Base-by-base conservation (phyloP, 64 coral and sea anemone species). In the Stichodactyla helianthus region DNA sequence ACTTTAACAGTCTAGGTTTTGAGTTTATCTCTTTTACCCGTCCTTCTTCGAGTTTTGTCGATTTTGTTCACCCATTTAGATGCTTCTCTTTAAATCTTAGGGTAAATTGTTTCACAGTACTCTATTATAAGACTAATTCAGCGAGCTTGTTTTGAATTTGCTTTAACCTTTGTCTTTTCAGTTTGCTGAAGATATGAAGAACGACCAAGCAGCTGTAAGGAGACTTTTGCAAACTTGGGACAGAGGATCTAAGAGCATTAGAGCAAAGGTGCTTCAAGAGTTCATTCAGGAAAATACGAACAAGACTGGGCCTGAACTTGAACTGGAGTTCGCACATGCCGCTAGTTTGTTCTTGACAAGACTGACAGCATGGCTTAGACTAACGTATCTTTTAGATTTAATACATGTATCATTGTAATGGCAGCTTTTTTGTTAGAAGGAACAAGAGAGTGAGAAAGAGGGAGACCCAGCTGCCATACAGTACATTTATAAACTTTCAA, bases 271-370 rank as follows among this genome's bases (percentile, higher is more conserved):
- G 84, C 91, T 99, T 11, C 89, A 99, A 58, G 97, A 99, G 19
- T 99, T 99, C 79, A 90, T 99, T 50, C 31, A 65, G 20, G 52
- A 83, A 60, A 95, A 99, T 51, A 93, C 92, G 1, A 90, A 92
- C 31, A 99, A 95, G 82, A 99, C 97, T 85, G 97, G 97, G 12
- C 97, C 97, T 67, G 90, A 94, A 78, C n/a, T 99, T 53, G 97
- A 99, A 79, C 78, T 89, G 57, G 97, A 95, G 81, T 99, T 99
- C 80, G 93, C 93, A 23, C 93, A 99, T 82, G 90, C 97, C 64
- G 97, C 97, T 4, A 99, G 97, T 79, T 88, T 99, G 90, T 99
- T 99, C 88, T 85, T 99, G 9, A 99, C 97, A 5, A 87, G 97
- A 84, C 27, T 99, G 5, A 99, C 97, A 77, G 90, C 97, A 2